Conservation (phyloP, 2,888 invertebrate species). For the Tachina lurida region DNA sequence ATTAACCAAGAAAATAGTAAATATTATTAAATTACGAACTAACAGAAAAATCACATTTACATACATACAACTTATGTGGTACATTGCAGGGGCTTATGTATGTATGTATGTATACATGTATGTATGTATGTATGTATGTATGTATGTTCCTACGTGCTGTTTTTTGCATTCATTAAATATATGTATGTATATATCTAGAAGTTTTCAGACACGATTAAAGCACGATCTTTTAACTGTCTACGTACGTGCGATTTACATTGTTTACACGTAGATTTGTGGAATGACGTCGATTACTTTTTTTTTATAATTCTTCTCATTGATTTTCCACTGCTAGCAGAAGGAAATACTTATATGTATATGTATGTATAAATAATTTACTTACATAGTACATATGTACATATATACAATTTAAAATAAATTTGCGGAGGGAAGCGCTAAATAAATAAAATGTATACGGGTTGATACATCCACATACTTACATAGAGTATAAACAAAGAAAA, state of each 20-base stretch:
- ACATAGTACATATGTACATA: no score
- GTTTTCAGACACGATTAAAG: neutral
- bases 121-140: neutral
- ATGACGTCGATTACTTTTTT: slow-evolving; percentile 28
- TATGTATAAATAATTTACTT: no score
- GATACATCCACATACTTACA: neutral
- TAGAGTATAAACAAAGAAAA: no score
- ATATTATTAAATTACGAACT: no score
- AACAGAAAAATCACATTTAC: no score
- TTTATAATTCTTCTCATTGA: slow-evolving; percentile 3
- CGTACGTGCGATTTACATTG: neutral
- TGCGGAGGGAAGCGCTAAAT: neutral
- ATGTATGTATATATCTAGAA: neutral
- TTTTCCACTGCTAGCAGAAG: neutral
- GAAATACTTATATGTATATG: neutral
- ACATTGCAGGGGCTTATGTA: neutral
- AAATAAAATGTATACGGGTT: neutral
- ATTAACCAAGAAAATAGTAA: no score
- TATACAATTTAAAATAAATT: neutral
- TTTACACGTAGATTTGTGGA: slow-evolving; percentile 8
- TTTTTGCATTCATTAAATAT: slow-evolving; percentile 5
- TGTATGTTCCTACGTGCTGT: neutral
- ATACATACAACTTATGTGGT: neutral
- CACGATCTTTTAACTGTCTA: slow-evolving; percentile 22
- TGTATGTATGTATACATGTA: neutral